Conservation (phyloP, 2,113 vertebrate genomes). For the Leptosomus discolor region DNA sequence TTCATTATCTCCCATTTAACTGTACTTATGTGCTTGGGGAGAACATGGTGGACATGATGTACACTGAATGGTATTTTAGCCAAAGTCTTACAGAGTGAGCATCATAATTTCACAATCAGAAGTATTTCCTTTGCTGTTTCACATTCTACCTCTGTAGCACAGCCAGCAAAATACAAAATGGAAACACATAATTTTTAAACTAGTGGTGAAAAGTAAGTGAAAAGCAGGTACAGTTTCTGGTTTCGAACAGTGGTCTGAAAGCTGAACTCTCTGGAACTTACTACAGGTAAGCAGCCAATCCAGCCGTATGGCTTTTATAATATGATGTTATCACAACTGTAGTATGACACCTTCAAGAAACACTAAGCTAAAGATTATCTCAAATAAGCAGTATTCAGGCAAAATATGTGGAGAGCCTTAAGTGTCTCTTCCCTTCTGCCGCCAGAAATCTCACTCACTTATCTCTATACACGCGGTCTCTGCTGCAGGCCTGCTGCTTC, state of each 20-base stretch:
- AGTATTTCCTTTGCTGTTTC: neutral
- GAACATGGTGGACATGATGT: neutral
- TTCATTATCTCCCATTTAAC: neutral
- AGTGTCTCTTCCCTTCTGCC: neutral
- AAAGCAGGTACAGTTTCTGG: neutral
- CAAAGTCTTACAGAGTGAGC: neutral
- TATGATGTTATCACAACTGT: neutral
- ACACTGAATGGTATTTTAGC: neutral
- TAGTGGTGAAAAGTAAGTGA: neutral
- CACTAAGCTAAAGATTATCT: neutral
- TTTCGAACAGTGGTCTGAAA: neutral
- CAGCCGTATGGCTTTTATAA: neutral
- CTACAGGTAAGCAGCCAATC: neutral
- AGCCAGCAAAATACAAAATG: neutral
- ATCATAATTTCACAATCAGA: neutral
- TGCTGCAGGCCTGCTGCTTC: neutral
- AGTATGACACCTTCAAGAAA: neutral
- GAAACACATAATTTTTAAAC: neutral
- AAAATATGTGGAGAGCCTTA: neutral
- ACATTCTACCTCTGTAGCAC: neutral
- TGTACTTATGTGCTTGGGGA: neutral
- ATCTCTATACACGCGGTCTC: rapidly evolving
- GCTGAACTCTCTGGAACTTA: neutral
- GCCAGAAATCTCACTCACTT: neutral
- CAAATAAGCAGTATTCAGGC: neutral